Evolutionary conservation across 2,113 vertebrate genomes (phyloP), one percentile per base, ranked within the genome.

Genomic region (Uria aalge): DNA sequence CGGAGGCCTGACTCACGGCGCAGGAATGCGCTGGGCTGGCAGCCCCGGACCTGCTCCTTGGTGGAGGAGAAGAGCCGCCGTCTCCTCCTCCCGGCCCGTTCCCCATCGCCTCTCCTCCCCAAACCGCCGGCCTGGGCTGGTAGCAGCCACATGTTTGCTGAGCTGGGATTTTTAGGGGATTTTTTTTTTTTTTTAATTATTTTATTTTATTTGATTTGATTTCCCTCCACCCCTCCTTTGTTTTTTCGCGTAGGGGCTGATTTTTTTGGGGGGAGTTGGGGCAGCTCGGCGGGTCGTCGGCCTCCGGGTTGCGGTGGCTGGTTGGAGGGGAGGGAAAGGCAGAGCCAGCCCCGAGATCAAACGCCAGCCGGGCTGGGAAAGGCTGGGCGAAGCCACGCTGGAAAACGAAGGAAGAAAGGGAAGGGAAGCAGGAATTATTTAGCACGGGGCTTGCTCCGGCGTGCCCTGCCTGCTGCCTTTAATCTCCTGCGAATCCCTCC

Each of bases 1-100:
- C 0, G 21, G 92, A 83, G 90, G 79, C 68, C 90, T 97, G 96
- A 96, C 88, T 96, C 96, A 96, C 40, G 1, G 85, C 1, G 2
- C 56, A 96, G 95, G 94, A 96, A 96, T 96, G 96, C 38, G 7
- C 72, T 90, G 96, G 96, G 95, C 90, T 96, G 96, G 93, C 93
- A 96, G 90, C 90, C 94, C 90, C 22, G 32, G 91, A 90, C 92
- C 92, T 95, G 91, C 95, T 95, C 78, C 95, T 91, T 21, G 32
- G 60, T 30, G 5, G 52, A 91, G 62, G 57, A 71, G 80, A 92
- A 96, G 43, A 90, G 90, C 88, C 76, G 78, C 87, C 1, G 48
- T 81, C 90, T 75, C 64, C 85, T 85, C 67, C 92, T 91, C 91
- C 0, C 9, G 84, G 69, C 81, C 53, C 8, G 0, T 48, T 92